phyloP scores from a whole-genome alignment of 1,140 invertebrate genomes.

The Laupala kohalensis region DNA sequence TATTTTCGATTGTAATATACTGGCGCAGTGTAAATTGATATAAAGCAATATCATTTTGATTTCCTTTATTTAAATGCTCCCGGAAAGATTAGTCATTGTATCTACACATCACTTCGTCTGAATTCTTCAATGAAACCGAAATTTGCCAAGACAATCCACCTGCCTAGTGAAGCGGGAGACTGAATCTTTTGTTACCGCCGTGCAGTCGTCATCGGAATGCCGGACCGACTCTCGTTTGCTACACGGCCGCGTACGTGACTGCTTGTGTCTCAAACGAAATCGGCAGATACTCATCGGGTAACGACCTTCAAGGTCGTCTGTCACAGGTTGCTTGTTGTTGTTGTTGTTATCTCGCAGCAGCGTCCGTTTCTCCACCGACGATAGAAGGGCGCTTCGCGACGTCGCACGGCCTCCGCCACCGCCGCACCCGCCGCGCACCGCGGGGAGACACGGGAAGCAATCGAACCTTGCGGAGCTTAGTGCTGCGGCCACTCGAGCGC shows the following conservation, averaged over 20 bases:
- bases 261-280: neutral
- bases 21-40: neutral
- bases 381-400: too few species aligned
- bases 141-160: neutral
- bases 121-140: neutral
- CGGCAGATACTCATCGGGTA: neutral
- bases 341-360: neutral
- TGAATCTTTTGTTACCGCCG: neutral
- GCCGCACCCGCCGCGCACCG: too few species aligned
- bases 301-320: constrained; percentile 7
- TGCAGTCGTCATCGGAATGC: neutral
- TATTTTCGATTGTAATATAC: neutral
- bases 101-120: neutral
- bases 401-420: too few species aligned
- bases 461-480: neutral
- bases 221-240: neutral
- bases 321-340: constrained; percentile 1
- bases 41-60: too few species aligned
- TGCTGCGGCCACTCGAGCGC: neutral
- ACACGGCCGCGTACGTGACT: neutral
- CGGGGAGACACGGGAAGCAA: neutral
- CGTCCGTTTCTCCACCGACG: neutral
- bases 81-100: neutral
- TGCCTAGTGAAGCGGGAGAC: neutral
- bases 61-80: neutral